phyloP scores from a whole-genome alignment of 1,140 invertebrate species.

The Maniola jurtina region DNA sequence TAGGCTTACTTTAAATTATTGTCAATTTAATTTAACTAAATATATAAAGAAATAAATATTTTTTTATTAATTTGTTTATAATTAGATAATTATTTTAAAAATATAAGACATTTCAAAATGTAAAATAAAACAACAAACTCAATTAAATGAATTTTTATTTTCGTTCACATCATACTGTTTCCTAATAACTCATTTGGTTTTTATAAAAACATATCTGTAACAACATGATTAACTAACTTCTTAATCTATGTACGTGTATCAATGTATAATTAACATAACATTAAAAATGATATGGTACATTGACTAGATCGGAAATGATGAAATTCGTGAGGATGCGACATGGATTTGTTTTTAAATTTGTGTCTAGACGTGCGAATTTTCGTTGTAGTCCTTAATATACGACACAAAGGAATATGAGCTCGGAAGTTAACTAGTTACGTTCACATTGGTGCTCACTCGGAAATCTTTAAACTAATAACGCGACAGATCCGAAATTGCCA shows the following conservation, averaged over 20 bases:
- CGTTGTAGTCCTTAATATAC: slow-evolving; percentile 20
- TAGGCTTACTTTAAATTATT: no score
- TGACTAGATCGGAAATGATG: slow-evolving; percentile 54
- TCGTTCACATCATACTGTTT: slow-evolving; percentile 72
- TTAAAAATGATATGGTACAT: slow-evolving; percentile 76
- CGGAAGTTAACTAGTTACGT: slow-evolving; percentile 1
- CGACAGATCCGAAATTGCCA: no score
- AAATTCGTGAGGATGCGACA: slow-evolving; percentile 22
- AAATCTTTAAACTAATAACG: no score
- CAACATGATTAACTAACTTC: slow-evolving; percentile 71
- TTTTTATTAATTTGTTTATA: no score
- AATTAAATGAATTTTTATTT: slow-evolving; percentile 75
- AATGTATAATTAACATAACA: slow-evolving; percentile 60
- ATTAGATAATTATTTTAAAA: no score
- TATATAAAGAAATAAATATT: no score
- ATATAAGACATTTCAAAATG: not conserved
- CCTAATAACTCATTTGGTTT: slow-evolving; percentile 73
- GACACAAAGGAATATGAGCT: not conserved
- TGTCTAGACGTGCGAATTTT: slow-evolving; percentile 11
- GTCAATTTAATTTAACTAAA: no score
- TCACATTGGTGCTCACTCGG: not conserved
- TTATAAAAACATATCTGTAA: slow-evolving; percentile 76
- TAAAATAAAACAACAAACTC: slow-evolving; percentile 41
- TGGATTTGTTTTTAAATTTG: slow-evolving; percentile 2
- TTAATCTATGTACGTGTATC: slow-evolving; percentile 54